phyloP scores from a whole-genome alignment of 2,888 invertebrate species.

The Agonopterix heracliana region DNA sequence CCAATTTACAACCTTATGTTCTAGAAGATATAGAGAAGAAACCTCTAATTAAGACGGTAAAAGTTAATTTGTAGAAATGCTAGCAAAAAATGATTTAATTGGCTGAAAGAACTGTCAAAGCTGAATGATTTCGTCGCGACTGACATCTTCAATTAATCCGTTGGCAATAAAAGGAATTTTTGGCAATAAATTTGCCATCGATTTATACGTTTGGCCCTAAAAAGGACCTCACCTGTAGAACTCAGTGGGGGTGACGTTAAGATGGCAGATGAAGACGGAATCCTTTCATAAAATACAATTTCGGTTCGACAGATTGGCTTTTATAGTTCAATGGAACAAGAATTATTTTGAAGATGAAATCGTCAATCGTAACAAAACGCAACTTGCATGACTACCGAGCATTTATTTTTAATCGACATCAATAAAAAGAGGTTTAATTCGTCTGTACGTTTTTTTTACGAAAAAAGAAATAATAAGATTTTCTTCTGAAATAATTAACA shows the following conservation, averaged over 20 bases:
- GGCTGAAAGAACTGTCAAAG: slow-evolving; percentile 51
- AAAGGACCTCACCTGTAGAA: slow-evolving; percentile 48
- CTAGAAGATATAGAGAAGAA: neutral
- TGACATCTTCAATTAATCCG: slow-evolving; percentile 58
- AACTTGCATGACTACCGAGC: neutral
- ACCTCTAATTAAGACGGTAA: slow-evolving; percentile 1
- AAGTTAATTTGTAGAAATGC: slow-evolving; percentile 3
- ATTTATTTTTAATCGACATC: too few relatives aligned
- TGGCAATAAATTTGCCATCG: slow-evolving; percentile 32
- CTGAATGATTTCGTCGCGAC: slow-evolving; percentile 63
- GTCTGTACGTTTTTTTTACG: too few relatives aligned
- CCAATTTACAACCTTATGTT: slow-evolving; percentile 29
- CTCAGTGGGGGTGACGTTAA: slow-evolving; percentile 42
- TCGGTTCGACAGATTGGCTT: neutral
- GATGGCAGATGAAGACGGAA: slow-evolving; percentile 1
- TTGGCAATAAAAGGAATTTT: slow-evolving; percentile 40
- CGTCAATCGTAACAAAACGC: neutral
- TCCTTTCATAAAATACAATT: neutral
- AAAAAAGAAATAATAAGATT: too few relatives aligned
- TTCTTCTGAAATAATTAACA: too few relatives aligned
- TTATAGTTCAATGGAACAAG: too few relatives aligned
- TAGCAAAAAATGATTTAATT: slow-evolving; percentile 1
- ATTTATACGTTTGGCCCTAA: slow-evolving; percentile 23
- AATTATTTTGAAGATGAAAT: too few relatives aligned
- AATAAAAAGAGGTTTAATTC: too few relatives aligned